phyloP scores from a whole-genome alignment of 2,113 vertebrate species.

The Tragulus kanchil region DNA sequence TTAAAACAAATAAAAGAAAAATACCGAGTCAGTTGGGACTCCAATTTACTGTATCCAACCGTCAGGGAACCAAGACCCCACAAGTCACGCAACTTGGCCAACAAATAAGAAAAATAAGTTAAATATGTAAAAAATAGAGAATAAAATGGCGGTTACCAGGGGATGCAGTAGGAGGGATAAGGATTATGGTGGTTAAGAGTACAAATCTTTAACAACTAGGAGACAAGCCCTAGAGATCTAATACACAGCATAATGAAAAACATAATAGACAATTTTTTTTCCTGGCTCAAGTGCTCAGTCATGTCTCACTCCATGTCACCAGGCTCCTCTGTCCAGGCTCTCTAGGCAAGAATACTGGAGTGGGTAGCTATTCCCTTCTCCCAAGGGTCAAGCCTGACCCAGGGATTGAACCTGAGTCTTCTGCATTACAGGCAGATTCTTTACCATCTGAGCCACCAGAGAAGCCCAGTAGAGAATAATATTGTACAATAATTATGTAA shows the following conservation, averaged over 20 bases:
- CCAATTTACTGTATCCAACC: too few relatives aligned
- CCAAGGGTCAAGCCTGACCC: background rate
- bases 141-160: background rate
- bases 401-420: background rate
- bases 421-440: background rate
- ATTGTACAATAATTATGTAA: background rate
- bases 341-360: background rate
- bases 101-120: background rate
- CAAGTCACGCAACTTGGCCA: accelerated
- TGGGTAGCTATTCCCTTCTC: background rate
- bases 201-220: background rate
- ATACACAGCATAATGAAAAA: background rate
- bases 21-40: too few relatives aligned
- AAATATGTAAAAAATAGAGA: background rate
- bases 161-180: background rate
- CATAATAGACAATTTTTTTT: background rate
- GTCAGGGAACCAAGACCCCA: background rate
- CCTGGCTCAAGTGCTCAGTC: background rate
- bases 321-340: background rate
- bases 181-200: background rate
- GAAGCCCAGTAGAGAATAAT: background rate
- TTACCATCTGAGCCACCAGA: background rate
- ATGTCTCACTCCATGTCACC: background rate
- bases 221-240: background rate
- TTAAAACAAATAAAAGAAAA: too few relatives aligned